Percentiles rank a stretch among this genome's conserved stretches.
phyloP scores from a whole-genome alignment of 2,888 invertebrate species.

The Mythimna impura region DNA sequence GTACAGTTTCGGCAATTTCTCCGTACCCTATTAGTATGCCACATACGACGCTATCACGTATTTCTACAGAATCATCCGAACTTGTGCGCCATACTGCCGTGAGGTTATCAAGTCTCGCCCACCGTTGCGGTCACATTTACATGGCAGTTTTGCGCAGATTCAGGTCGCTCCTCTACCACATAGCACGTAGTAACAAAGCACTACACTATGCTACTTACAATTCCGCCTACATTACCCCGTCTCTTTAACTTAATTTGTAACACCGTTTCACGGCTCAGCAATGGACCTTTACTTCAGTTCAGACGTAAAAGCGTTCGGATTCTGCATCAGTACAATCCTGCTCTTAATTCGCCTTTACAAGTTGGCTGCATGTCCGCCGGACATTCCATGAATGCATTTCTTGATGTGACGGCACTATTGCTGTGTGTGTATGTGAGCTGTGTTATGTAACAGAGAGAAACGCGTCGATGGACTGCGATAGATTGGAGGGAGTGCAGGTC shows the following conservation, averaged over 20 bases:
- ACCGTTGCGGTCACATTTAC: constrained; percentile 67
- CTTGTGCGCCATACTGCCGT: constrained; percentile 37
- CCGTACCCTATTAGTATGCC: constrained; percentile 61
- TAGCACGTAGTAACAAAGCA: constrained; percentile 6
- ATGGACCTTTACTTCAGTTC: constrained; percentile 43
- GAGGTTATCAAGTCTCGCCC: constrained; percentile 68
- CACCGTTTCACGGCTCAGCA: constrained; percentile 33
- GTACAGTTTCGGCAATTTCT: constrained; percentile 33
- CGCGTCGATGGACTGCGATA: constrained; percentile 54
- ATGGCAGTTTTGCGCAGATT: constrained; percentile 43
- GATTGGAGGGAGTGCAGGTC: constrained; percentile 45
- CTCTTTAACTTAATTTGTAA: not conserved
- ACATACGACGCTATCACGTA: constrained; percentile 44
- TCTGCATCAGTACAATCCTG: constrained; percentile 32
- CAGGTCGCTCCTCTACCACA: constrained; percentile 49
- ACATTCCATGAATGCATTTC: constrained; percentile 69
- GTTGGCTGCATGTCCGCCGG: constrained; percentile 69
- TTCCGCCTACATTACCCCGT: constrained; percentile 49
- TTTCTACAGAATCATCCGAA: constrained; percentile 54
- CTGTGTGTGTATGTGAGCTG: constrained; percentile 19
- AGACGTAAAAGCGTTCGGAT: constrained; percentile 7
- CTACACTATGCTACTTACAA: constrained; percentile 3
- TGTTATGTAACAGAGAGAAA: constrained; percentile 6
- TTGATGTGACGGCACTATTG: constrained; percentile 49
- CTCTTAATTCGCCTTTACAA: constrained; percentile 40